Base-by-base conservation (phyloP, 2,113 vertebrate species). In the Myiozetetes cayanensis region DNA sequence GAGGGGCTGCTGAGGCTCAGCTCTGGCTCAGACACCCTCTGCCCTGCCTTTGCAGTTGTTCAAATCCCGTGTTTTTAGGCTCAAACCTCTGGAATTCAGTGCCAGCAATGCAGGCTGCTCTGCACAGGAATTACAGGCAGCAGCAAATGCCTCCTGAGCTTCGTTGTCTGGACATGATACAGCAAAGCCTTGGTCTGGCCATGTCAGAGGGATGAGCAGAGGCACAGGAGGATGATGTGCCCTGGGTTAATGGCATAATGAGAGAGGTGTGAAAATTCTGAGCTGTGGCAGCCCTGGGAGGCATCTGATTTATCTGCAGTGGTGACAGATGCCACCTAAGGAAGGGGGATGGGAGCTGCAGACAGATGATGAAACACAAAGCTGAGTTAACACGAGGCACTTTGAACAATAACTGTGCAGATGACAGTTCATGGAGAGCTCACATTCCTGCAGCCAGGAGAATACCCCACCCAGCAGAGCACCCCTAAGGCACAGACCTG, bases 161-260 rank as follows among this genome's bases (percentile, higher is more conserved):
- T 19, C 77, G 58, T 61, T 95, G 95, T 66, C 94, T 79, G 95
- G 94, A 92, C 94, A 95, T 94, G 94, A 94, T 92, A 44, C 14
- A 95, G 96, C 94, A 87, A 35, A 89, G 86, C 73, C 83, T 41
- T 91, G 95, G 93, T 79, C 24, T 76, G 72, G 91, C 89, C 59
- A 8, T 94, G 95, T 89, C 83, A 47, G 94, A 92, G 81, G 84
- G 84, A 87, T 85, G 53, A 95, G 58, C 84, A 81, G 61, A 82
- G 93, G 23, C 33, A 17, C 80, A 47, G 33, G 85, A 91, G 89
- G 77, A 90, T 59, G 83, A 67, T 63, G 80, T 91, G 91, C 87
- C 72, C 91, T 49, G 47, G 76, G 89, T 91, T 89, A 85, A 84
- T 4, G 59, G 52, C 59, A 27, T 76, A 90, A 81, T 81, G 89